A percentile compares a stretch with the other conserved stretches of the same genome.
phyloP scores from a whole-genome alignment of 1,140 invertebrate genomes.

The Coenobita brevimanus region DNA sequence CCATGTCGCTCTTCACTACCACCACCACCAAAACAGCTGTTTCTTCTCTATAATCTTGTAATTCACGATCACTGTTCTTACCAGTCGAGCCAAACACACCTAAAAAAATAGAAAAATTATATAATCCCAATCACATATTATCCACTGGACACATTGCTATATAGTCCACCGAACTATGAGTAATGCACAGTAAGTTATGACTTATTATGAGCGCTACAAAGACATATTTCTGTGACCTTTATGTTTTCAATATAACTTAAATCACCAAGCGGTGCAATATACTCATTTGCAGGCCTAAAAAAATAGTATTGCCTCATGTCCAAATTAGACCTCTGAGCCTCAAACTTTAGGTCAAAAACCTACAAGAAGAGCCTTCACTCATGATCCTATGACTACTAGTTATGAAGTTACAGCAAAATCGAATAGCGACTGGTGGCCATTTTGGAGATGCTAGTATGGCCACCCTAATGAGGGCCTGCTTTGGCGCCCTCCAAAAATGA shows the following conservation, averaged over 20 bases:
- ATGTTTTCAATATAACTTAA: neutral
- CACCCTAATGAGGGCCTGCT: no score
- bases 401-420: slow-evolving; percentile 4
- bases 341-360: neutral
- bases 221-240: neutral
- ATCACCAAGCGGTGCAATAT: neutral
- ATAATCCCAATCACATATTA: no score
- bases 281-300: neutral
- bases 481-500: slow-evolving; percentile 18
- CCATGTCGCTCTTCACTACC: neutral
- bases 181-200: no score
- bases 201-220: neutral
- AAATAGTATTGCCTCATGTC: neutral
- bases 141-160: no score
- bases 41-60: no score
- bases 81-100: no score
- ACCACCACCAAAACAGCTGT: no score
- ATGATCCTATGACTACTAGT: neutral
- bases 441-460: neutral
- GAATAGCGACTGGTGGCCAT: neutral
- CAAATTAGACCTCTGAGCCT: neutral
- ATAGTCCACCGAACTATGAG: no score
- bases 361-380: neutral
- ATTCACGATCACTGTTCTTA: no score
- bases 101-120: no score